Evolutionary conservation across 2,113 vertebrate genomes (phyloP).

Genomic region (Phyllopteryx taeniolatus): DNA sequence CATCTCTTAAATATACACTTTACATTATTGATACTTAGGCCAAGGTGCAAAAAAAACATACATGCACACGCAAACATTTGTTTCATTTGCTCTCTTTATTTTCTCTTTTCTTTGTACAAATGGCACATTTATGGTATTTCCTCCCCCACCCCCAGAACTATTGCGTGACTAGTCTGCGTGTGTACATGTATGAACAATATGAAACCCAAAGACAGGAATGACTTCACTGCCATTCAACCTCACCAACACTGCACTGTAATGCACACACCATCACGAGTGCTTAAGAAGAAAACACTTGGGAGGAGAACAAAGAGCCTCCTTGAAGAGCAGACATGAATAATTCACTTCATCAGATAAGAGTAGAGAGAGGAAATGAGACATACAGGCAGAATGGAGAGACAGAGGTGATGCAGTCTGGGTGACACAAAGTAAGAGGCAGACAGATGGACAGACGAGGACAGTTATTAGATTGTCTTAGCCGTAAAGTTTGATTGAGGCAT

Average conservation of each 20-base stretch:
- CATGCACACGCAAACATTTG: neutral
- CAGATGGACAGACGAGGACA: slow-evolving; percentile 46
- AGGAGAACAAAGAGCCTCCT: slow-evolving; percentile 58
- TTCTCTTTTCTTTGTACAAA: neutral
- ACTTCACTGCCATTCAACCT: slow-evolving; percentile 14
- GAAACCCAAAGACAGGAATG: slow-evolving; percentile 16
- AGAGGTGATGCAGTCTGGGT: slow-evolving; percentile 20
- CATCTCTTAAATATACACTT: neutral
- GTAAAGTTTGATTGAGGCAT: slow-evolving; percentile 16
- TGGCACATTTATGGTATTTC: neutral
- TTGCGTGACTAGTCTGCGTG: neutral
- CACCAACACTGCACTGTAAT: slow-evolving; percentile 18
- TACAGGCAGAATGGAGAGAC: slow-evolving; percentile 17
- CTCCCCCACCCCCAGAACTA: neutral
- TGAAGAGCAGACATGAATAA: slow-evolving; percentile 66
- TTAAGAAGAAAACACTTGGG: slow-evolving; percentile 46
- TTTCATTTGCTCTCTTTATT: neutral
- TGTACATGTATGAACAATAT: neutral
- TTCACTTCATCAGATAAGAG: slow-evolving; percentile 59
- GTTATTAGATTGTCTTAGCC: slow-evolving; percentile 31
- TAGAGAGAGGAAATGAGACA: slow-evolving; percentile 21
- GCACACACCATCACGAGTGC: slow-evolving; percentile 32
- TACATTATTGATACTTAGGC: too few relatives aligned
- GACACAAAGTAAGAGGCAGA: slow-evolving; percentile 37
- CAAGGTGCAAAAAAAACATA: neutral